phyloP scores from a whole-genome alignment of 2,113 vertebrate species.

The Paramormyrops kingsleyae region DNA sequence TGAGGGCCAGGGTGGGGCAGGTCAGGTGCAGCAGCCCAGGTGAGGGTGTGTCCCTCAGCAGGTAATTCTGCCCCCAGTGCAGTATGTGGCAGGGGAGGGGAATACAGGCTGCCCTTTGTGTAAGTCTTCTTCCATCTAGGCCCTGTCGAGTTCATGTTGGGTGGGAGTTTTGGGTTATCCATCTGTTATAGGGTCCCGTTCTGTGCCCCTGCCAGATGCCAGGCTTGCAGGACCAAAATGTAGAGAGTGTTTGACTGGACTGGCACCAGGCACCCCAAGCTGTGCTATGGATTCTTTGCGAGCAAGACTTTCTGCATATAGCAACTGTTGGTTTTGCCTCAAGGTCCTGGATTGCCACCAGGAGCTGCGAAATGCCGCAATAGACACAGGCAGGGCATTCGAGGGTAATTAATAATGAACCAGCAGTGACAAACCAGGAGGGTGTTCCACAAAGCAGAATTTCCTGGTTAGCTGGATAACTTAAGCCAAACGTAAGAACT shows the following conservation, averaged over 20 bases:
- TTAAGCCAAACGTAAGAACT: not conserved
- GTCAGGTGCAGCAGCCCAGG: not conserved
- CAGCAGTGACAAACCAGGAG: not conserved
- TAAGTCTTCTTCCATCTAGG: not conserved
- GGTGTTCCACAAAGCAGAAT: not conserved
- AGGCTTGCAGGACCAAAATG: not conserved
- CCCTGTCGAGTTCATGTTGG: not conserved
- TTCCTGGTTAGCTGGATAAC: not conserved
- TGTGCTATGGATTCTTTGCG: not conserved
- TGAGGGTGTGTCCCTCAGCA: not conserved
- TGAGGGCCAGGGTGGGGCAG: conserved; percentile 34
- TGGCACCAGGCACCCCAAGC: not conserved
- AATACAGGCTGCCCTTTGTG: not conserved
- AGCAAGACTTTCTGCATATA: not conserved
- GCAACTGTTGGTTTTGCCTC: not conserved
- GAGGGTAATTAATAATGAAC: not conserved
- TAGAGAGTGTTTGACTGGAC: not conserved
- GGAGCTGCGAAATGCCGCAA: not conserved
- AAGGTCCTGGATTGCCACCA: not conserved
- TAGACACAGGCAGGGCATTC: not conserved
- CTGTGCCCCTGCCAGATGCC: not conserved
- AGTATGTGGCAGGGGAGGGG: not conserved
- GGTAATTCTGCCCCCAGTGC: not conserved
- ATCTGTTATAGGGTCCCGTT: not conserved
- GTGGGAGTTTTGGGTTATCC: not conserved